phyloP scores from a whole-genome alignment of 2,797 vertebrate species.

The Aulostomus chinensis region DNA sequence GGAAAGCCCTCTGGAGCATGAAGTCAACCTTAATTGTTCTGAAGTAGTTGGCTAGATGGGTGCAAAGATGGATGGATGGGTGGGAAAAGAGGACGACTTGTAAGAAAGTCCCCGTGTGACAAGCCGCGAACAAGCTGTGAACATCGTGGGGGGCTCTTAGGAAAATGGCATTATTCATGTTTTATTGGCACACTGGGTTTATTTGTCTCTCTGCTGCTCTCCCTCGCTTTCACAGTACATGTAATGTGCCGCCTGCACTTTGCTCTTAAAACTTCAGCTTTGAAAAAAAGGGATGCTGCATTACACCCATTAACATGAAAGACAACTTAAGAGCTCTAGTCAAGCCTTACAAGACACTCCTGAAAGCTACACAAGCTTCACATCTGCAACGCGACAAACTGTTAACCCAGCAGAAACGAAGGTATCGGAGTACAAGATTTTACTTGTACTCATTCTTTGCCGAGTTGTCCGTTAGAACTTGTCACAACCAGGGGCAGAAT shows the following conservation, averaged over 20 bases:
- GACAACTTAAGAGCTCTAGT: slow-evolving; percentile 51
- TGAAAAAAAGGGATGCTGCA: slow-evolving; percentile 4
- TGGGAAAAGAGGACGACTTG: slow-evolving; percentile 19
- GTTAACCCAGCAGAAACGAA: slow-evolving; percentile 10
- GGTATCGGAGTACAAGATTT: too few species aligned
- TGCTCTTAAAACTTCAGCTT: slow-evolving; percentile 45
- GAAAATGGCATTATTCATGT: slow-evolving; percentile 71
- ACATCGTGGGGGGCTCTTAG: slow-evolving; percentile 45
- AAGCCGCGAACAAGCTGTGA: slow-evolving; percentile 52
- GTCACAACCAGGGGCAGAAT: too few species aligned
- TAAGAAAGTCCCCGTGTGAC: slow-evolving; percentile 47
- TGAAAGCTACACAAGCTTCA: slow-evolving; percentile 10
- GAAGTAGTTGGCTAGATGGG: slow-evolving; percentile 49
- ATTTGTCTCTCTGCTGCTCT: slow-evolving; percentile 35
- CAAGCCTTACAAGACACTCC: slow-evolving; percentile 19
- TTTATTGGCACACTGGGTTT: slow-evolving; percentile 56
- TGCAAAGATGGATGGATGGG: slow-evolving; percentile 30
- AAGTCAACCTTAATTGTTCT: slow-evolving; percentile 76
- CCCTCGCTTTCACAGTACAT: not conserved
- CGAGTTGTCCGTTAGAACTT: too few species aligned
- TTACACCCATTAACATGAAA: slow-evolving; percentile 53
- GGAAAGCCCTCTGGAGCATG: slow-evolving; percentile 61
- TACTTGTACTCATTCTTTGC: too few species aligned
- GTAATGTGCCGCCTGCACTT: slow-evolving; percentile 35
- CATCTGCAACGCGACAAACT: slow-evolving; percentile 2